Conservation (phyloP, 2,888 invertebrate species). For the Hemithea aestivaria region DNA sequence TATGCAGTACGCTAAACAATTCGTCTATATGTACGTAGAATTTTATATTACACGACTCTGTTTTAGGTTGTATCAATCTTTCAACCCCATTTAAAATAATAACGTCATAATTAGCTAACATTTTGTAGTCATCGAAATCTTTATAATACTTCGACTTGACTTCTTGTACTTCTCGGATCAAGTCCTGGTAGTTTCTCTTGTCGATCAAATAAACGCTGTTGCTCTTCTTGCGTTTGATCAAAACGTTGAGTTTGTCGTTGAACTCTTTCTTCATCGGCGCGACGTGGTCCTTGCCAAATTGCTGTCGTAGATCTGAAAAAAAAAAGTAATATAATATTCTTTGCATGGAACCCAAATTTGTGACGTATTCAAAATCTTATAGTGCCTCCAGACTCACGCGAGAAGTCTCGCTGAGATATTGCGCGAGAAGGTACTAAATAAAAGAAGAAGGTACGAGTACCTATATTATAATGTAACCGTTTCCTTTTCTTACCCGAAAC, state of each 20-base stretch:
- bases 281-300: slow-evolving; percentile 35
- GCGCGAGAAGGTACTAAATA: too few relatives aligned
- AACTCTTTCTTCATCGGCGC: slow-evolving; percentile 52
- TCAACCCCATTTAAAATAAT: slow-evolving; percentile 42
- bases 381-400: too few relatives aligned
- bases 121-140: slow-evolving; percentile 54
- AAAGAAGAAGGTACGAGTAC: too few relatives aligned
- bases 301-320: slow-evolving; percentile 37
- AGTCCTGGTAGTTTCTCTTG: slow-evolving; percentile 45
- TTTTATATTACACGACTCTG: slow-evolving; percentile 38
- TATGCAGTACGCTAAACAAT: slow-evolving; percentile 56
- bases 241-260: slow-evolving; percentile 42
- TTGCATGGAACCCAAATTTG: too few relatives aligned
- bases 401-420: too few relatives aligned
- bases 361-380: too few relatives aligned
- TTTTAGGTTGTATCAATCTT: slow-evolving; percentile 48
- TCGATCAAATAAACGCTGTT: slow-evolving; percentile 52
- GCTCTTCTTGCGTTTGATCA: slow-evolving; percentile 50
- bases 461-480: too few relatives aligned
- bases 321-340: neutral
- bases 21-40: slow-evolving; percentile 56
- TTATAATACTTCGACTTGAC: slow-evolving; percentile 46
- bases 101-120: slow-evolving; percentile 56
- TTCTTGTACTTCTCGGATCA: slow-evolving; percentile 50
- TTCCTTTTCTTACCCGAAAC: too few relatives aligned